Base-by-base conservation (phyloP, 2,797 vertebrate species). In the Sardinella longiceps region DNA sequence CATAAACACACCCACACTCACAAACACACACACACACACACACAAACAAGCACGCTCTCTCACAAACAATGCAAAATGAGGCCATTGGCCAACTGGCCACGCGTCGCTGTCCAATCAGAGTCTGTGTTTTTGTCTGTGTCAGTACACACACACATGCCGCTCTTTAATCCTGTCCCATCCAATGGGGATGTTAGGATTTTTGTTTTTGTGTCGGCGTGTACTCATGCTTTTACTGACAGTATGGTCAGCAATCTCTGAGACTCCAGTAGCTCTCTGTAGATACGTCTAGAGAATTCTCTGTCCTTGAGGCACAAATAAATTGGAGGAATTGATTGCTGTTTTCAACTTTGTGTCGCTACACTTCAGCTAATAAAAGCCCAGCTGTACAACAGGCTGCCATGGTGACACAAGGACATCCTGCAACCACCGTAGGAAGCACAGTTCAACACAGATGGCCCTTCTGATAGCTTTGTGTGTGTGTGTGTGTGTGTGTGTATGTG, bases 61-160 rank as follows among this genome's bases (percentile, higher is more conserved):
- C 30, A 70, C 30, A 90, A 92, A 94, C 93, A 94, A 94, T 91
- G 85, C 86, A 86, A 84, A 83, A 87, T 43, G 3, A 80, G 15
- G 5, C 84, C 84, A 95, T 94, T 94, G 93, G 93, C 91, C 90
- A 15, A 5, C 87, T 86, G 87, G 90, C 89, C 90, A 92, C 89
- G 89, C 93, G 90, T 89, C 89, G 88, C 83, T 87, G 85, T 74
- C 92, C 94, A 94, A 94, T 94, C 51, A 90, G 84, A 83, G 84
- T 82, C 56, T 60, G 18, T 84, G 86, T 84, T 86, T 86, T 60
- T 50, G 83, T 86, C 37, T 85, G 83, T 85, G 85, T 84, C n/a
- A 84, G 84, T 84, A 84, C 84, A 37, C 37, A 77, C 80, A 51
- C 66, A 80, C 82, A 83, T 66, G 87, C 83, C 48, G 90, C 85